Conservation (phyloP, 2,797 vertebrate genomes). For the Enteromius paludinosus region DNA sequence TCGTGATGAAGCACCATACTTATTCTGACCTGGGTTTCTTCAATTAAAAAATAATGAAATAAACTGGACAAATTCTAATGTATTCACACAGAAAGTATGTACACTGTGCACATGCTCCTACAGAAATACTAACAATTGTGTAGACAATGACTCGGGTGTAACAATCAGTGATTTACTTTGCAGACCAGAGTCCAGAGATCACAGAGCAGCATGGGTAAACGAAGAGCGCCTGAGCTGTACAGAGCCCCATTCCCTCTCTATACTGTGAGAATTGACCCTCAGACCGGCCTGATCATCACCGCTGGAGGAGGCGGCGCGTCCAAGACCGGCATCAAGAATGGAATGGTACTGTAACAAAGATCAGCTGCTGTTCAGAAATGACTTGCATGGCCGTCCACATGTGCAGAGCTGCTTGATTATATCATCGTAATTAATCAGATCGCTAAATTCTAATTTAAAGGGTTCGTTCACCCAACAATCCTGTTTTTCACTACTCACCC, state of each 20-base stretch:
- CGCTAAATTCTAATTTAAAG: too few species aligned
- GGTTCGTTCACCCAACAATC: too few species aligned
- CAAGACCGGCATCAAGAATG: slow-evolving; percentile 94
- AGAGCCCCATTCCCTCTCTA: slow-evolving; percentile 94
- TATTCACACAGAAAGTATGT: not conserved
- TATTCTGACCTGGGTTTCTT: not conserved
- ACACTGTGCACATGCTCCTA: not conserved
- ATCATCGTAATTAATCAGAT: not conserved
- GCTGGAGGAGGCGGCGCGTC: slow-evolving; percentile 93
- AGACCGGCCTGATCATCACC: slow-evolving; percentile 83
- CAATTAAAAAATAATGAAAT: not conserved
- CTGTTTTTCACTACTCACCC: too few species aligned
- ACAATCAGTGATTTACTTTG: slow-evolving; percentile 17
- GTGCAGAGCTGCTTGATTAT: not conserved
- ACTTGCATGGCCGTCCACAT: not conserved
- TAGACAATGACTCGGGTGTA: not conserved
- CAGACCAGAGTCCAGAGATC: slow-evolving; percentile 16
- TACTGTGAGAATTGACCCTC: slow-evolving; percentile 83
- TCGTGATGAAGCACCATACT: not conserved
- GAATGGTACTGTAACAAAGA: slow-evolving; percentile 76
- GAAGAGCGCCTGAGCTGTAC: slow-evolving; percentile 86
- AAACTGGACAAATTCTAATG: not conserved
- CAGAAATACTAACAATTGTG: not conserved
- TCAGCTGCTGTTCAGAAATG: not conserved
- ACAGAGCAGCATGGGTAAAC: slow-evolving; percentile 81